These are phyloP conservation scores for Spheniscus mendiculus DNA, from an alignment of 2,113 vertebrate genomes.

Conservation along the genomic window DNA sequence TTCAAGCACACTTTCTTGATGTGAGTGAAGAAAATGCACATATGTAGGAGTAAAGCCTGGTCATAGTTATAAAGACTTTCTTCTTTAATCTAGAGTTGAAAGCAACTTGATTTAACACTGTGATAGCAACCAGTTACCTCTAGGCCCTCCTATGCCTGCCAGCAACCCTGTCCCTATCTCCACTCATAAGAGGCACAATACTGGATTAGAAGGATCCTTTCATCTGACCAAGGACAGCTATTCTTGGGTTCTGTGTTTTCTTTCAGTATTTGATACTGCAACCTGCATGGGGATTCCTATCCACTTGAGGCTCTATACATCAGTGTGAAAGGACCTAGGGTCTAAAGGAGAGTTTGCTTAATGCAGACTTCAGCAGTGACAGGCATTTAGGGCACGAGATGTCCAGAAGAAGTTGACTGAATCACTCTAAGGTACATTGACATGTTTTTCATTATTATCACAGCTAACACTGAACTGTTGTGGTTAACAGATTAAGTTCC, in stretches of 20 bases:
- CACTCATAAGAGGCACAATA: neutral
- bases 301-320: neutral
- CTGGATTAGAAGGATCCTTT: neutral
- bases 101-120: neutral
- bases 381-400: neutral
- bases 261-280: neutral
- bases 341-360: neutral
- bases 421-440: neutral
- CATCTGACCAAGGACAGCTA: neutral
- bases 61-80: neutral
- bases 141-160: neutral
- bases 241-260: neutral
- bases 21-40: neutral
- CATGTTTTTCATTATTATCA: neutral
- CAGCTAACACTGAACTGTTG: neutral
- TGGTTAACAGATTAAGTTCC: neutral
- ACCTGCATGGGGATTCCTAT: neutral
- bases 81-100: neutral
- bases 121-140: neutral
- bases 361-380: neutral
- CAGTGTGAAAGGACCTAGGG: neutral
- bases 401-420: neutral
- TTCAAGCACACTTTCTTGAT: neutral
- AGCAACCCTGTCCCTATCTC: neutral
- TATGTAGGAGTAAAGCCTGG: neutral